Evolutionary conservation across 2,797 vertebrate species (phyloP).

Genomic region (Selene dorsalis): DNA sequence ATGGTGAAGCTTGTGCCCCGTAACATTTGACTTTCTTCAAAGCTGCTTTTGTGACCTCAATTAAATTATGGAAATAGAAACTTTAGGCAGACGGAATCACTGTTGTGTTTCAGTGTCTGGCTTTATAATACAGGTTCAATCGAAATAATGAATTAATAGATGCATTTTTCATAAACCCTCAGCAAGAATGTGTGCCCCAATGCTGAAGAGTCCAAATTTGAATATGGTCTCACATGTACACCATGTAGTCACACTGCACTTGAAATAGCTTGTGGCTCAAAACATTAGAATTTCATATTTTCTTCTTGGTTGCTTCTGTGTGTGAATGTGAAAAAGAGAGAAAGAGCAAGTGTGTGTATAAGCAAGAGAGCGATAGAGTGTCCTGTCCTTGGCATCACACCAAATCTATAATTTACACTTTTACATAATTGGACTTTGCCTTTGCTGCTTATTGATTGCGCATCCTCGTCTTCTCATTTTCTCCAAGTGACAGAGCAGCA

Average conservation of each 20-base stretch:
- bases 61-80: constrained; percentile 87
- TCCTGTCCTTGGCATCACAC: constrained; percentile 78
- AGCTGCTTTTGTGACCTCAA: constrained; percentile 83
- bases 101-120: constrained; percentile 78
- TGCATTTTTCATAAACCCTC: constrained; percentile 84
- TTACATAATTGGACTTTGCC: constrained; percentile 82
- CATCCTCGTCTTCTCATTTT: constrained; percentile 73
- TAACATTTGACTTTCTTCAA: constrained; percentile 81
- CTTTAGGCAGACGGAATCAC: constrained; percentile 79
- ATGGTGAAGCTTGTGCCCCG: constrained; percentile 74
- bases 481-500: constrained; percentile 76
- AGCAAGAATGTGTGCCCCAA: constrained; percentile 73
- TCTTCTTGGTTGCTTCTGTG: constrained; percentile 66
- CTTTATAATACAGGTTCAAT: constrained; percentile 84
- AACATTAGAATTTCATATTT: constrained; percentile 87
- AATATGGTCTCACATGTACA: constrained; percentile 81
- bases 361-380: constrained; percentile 67
- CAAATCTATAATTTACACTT: constrained; percentile 84
- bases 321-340: constrained; percentile 54
- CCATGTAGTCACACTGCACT: constrained; percentile 76
- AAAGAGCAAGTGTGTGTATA: constrained; percentile 47
- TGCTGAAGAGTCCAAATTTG: constrained; percentile 79
- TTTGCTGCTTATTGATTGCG: constrained; percentile 81
- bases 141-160: constrained; percentile 84
- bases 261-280: constrained; percentile 85